Conservation (phyloP, 1,140 invertebrate species). For the Elysia chlorotica region DNA sequence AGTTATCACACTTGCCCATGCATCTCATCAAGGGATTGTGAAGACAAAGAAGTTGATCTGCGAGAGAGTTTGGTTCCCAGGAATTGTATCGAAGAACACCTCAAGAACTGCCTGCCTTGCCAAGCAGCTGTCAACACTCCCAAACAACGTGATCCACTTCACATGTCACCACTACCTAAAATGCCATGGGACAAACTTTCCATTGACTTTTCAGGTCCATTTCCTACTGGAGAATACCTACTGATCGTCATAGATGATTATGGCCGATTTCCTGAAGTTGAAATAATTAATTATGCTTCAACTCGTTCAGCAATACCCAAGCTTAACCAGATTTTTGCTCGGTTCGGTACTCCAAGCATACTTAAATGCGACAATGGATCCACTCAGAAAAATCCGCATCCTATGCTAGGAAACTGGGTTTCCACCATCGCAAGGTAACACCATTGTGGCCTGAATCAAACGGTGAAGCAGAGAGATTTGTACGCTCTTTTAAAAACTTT, state of each 20-base stretch:
- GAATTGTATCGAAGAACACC: too few species aligned
- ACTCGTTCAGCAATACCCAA: conserved; percentile 20
- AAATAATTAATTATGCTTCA: conserved; percentile 31
- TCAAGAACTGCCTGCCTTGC: too few species aligned
- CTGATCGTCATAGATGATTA: conserved; percentile 43
- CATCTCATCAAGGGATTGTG: background rate
- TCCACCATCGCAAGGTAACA: conserved; percentile 12
- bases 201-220: conserved; percentile 39
- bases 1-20: background rate
- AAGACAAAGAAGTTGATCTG: background rate
- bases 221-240: conserved; percentile 37
- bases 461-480: conserved; percentile 20
- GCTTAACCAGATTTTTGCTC: conserved; percentile 30
- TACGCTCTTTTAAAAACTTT: background rate
- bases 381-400: background rate
- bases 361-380: conserved; percentile 12
- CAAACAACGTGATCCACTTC: conserved; percentile 38
- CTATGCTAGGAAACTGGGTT: background rate
- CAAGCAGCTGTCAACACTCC: conserved; percentile 40
- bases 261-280: conserved; percentile 37
- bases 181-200: conserved; percentile 34
- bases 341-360: conserved; percentile 16
- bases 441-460: conserved; percentile 20
- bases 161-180: conserved; percentile 27
- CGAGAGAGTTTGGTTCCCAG: conserved; percentile 34